Percentiles rank a stretch among this genome's conserved stretches.
These are phyloP conservation scores for Siniperca obscura DNA, from an alignment of 2,797 vertebrate genomes.

Conservation along the genomic window DNA sequence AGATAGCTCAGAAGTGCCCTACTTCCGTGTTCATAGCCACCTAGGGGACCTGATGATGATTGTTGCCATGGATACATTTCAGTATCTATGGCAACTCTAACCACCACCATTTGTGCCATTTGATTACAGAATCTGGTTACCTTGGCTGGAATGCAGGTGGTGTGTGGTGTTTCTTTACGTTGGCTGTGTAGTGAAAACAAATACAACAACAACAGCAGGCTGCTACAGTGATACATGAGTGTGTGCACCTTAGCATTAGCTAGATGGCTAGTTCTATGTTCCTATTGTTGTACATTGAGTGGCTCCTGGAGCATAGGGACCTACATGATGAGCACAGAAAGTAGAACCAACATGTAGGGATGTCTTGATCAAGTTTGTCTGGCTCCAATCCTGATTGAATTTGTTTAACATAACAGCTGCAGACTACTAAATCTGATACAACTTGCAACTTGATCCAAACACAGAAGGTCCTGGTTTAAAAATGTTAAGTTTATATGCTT, in stretches of 20 bases:
- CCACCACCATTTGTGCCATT: constrained; percentile 13
- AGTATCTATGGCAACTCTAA: constrained; percentile 2
- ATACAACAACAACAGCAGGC: not conserved
- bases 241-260: not conserved
- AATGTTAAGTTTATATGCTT: not conserved
- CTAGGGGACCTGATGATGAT: constrained; percentile 12
- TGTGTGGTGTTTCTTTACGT: not conserved
- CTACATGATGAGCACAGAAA: not conserved
- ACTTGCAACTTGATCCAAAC: too few species aligned
- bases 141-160: constrained; percentile 4
- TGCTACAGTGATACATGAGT: not conserved
- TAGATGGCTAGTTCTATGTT: too few species aligned
- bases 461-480: too few species aligned
- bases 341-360: not conserved
- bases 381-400: not conserved
- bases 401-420: not conserved
- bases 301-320: not conserved
- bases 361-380: not conserved
- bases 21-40: constrained; percentile 17
- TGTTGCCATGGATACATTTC: constrained; percentile 42
- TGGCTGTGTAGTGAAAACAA: not conserved
- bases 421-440: not conserved
- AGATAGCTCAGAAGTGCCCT: constrained; percentile 2
- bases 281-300: not conserved
- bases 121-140: constrained; percentile 10